Evolutionary conservation across 2,888 invertebrate genomes (phyloP), one percentile per base, ranked within the genome.

Genomic region (Chloromyia formosa): DNA sequence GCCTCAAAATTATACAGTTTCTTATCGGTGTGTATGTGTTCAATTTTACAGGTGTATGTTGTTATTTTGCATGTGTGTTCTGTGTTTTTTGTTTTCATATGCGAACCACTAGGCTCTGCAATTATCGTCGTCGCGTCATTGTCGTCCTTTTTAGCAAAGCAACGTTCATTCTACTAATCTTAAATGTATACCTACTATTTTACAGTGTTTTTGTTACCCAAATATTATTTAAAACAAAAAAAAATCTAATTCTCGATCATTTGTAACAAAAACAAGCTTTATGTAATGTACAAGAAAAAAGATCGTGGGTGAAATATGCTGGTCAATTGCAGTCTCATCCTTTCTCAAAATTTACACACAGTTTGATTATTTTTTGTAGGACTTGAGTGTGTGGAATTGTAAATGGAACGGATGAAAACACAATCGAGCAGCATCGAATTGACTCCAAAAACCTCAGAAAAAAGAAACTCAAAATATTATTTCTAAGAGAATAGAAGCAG

Each of bases 1-100:
- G 66, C 66, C 66, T 66, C 66, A 66, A 22, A 14, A 45, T 66
- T 49, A n/a, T 66, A 20, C 22, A 49, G 3, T 3, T 49, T 49
- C 42, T 66, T 22, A 66, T 62, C 40, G 4, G 5, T 66, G 35
- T 3, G 14, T 45, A 45, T 22, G n/a, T n/a, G n/a, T 22, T 20
- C n/a, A n/a, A 49, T 22, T 45, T 49, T 66, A 66, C 66, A 45
- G 27, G 10, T 49, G 66, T 22, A 12, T 61, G 10, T 22, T 61
- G 18, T 64, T n/a, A n/a, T n/a, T n/a, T n/a, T n/a, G n/a, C n/a
- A 5, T 62, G 42, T 42, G 27, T 35, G 27, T 35, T n/a, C n/a
- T n/a, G n/a, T n/a, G n/a, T n/a, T n/a, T n/a, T n/a, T n/a, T n/a
- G n/a, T n/a, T n/a, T n/a, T n/a, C n/a, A n/a, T n/a, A n/a, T n/a